phyloP scores from a whole-genome alignment of 2,113 vertebrate genomes.

The Thunnus thynnus region DNA sequence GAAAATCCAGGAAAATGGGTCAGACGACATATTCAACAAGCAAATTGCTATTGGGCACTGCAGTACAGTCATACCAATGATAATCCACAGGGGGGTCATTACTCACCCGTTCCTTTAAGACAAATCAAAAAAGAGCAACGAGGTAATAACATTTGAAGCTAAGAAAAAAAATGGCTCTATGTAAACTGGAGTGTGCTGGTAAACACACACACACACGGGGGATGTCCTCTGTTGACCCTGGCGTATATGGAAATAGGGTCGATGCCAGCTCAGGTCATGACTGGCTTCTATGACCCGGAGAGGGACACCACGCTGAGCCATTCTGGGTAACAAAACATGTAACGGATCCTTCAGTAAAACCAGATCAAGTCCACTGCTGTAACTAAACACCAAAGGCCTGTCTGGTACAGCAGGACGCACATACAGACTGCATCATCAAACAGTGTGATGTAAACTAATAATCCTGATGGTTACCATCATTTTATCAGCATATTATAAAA shows the following conservation, averaged over 20 bases:
- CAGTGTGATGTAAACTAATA: constrained; percentile 6
- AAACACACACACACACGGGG: constrained; percentile 6
- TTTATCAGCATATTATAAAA: constrained; percentile 9
- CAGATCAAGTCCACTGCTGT: constrained; percentile 38
- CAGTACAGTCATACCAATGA: constrained; percentile 41
- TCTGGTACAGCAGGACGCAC: not conserved
- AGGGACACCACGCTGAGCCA: constrained; percentile 29
- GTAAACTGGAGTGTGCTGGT: not conserved
- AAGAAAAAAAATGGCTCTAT: constrained; percentile 22
- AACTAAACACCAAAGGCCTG: constrained; percentile 54
- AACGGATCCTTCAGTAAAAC: constrained; percentile 53
- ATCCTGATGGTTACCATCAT: not conserved
- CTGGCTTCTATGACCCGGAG: constrained; percentile 25
- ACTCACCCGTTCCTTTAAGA: constrained; percentile 34
- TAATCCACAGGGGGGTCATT: constrained; percentile 37
- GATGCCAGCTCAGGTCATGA: constrained; percentile 22
- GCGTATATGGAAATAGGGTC: not conserved
- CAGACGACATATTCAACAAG: constrained; percentile 65
- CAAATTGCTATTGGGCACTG: constrained; percentile 60
- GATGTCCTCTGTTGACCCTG: constrained; percentile 8
- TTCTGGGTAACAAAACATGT: constrained; percentile 38
- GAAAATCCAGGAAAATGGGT: constrained; percentile 77
- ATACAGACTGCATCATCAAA: not conserved
- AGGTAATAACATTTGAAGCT: constrained; percentile 7
- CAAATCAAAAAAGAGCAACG: constrained; percentile 26